Evolutionary conservation across 2,888 invertebrate species (phyloP), one percentile per base, ranked within the genome.

Genomic region (Acleris emargana): DNA sequence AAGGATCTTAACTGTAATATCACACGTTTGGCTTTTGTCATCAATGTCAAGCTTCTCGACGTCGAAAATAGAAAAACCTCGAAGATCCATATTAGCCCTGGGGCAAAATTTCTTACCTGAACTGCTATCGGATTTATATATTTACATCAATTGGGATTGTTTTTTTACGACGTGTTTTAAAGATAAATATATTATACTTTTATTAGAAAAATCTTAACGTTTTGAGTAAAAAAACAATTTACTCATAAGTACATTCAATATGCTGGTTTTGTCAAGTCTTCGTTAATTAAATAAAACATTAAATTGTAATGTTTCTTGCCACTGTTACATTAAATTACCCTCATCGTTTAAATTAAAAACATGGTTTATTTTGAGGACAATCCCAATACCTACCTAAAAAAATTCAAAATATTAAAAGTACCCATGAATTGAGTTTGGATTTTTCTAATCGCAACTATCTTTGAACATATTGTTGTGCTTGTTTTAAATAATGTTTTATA

Each of bases 21-120:
- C 73, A 75, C 76, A 72, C 75, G 74, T 75, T 76, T 72, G 77
- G 87, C 88, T 89, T 91, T 79, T 82, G 83, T 74, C 87, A 87
- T 86, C 80, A 80, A 79, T 87, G 83, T 85, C 77, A 71, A 79
- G 76, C 76, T 81, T 79, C 74, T 72, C 69, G 67, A 58, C 69
- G 77, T 73, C 66, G 71, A 72, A 75, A 71, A 45, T 69, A 72
- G 87, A 83, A 89, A 89, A 89, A 88, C 86, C 82, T 82, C 75
- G 88, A 89, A 90, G 91, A 91, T 91, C 89, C 91, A 89, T 89
- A 78, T 79, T 72, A 77, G 71, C 71, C 69, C 77, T 76, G 82
- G 86, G 86, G 84, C 82, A 89, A 89, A 89, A 84, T 77, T 86
- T 75, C 72, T 68, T 61, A 70, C 80, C 84, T 89, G 89, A 82